Evolutionary conservation across 2,113 vertebrate species (phyloP), one percentile per base, ranked within the genome.

Genomic region (Pyxicephalus adspersus): DNA sequence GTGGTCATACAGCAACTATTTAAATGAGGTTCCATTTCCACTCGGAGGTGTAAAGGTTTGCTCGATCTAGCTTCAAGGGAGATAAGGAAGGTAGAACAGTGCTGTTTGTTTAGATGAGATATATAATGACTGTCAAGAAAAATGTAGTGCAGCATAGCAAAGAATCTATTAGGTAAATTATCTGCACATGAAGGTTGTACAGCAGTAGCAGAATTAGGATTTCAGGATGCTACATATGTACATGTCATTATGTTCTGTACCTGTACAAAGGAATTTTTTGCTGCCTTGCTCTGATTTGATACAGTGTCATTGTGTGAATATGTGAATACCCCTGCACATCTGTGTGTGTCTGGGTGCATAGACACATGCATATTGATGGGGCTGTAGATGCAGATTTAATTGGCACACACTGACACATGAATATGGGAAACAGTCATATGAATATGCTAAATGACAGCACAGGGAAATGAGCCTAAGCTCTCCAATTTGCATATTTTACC

Each of bases 371-470:
- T 80, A 71, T 51, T 71, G 52, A 71, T 70, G 65, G 19, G 60
- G 38, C 60, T 77, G 60, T 29, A 64, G 58, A 81, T 72, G 70
- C 38, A 64, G 45, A 64, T 79, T 34, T 79, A 68, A 79, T 79
- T 79, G 64, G 77, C 64, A 79, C 54, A 58, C 52, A 79, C 52
- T 58, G 77, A 58, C 77, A 68, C 77, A 68, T 79, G 77, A 68
- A 78, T 78, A 78, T 66, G 26, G 64, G 76, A 78, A 66, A 54
- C 64, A 52, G 64, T 78, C 50, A 78, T 66, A 57, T 78, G 76
- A 78, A 79, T 81, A 73, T 73, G 79, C 26, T 81, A 81, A 81
- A 81, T 64, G 60, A 54, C 60, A 81, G 79, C 79, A 74, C 67
- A 73, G 68, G 79, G 79, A 72, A 73, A 81, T 81, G 68, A 52